Evolutionary conservation across 64 coral and sea anemone species (phyloP).

Genomic region (Porites australiensis): DNA sequence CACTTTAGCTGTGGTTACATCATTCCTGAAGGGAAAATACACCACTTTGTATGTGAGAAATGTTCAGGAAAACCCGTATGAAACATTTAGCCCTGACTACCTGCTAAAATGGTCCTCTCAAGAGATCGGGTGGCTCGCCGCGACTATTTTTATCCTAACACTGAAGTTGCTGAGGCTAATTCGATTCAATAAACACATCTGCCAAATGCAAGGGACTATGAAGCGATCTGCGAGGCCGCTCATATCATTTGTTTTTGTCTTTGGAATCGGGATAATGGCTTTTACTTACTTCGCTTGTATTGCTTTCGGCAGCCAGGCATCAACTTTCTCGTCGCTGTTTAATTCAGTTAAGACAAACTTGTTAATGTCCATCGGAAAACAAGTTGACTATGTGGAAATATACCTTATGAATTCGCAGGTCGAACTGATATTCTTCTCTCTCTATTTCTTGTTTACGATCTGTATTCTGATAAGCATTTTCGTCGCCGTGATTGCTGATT

Average conservation of each 20-base stretch:
- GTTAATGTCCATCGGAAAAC: neutral
- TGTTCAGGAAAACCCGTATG: constrained; percentile 64
- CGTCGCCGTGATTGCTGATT: constrained; percentile 30
- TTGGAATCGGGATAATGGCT: constrained; percentile 34
- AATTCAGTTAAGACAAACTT: constrained; percentile 8
- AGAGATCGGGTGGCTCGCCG: constrained; percentile 44
- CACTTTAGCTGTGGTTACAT: constrained; percentile 48
- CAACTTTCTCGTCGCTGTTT: constrained; percentile 52
- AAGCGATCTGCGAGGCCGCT: constrained; percentile 49
- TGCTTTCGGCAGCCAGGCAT: constrained; percentile 53
- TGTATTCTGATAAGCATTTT: constrained; percentile 47
- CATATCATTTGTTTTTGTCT: constrained; percentile 55
- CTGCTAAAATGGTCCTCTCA: constrained; percentile 58
- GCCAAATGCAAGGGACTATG: constrained; percentile 60
- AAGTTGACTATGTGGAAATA: neutral
- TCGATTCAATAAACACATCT: constrained; percentile 73
- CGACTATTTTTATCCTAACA: constrained; percentile 73
- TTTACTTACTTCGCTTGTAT: constrained; percentile 63
- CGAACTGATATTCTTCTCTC: constrained; percentile 16
- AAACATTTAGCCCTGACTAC: constrained; percentile 46
- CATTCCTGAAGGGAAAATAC: constrained; percentile 69
- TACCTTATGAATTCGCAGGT: neutral
- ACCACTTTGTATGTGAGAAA: constrained; percentile 62
- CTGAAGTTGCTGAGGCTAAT: constrained; percentile 66
- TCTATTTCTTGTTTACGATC: neutral